These are phyloP conservation scores for Semotilus atromaculatus DNA, from an alignment of 2,797 vertebrate genomes.

Conservation along the genomic window DNA sequence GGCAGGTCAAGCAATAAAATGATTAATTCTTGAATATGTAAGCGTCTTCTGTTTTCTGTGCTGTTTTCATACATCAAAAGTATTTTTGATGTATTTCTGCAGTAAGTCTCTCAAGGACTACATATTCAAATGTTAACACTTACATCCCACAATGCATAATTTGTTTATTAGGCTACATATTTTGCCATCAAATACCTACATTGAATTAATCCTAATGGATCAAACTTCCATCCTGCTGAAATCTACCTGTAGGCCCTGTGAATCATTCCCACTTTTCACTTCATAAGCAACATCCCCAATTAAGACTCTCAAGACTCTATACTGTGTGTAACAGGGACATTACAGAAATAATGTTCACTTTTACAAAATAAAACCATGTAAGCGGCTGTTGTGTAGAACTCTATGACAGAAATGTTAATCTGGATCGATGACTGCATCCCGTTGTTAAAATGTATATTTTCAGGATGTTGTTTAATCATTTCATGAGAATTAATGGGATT, in stretches of 20 bases:
- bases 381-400: neutral
- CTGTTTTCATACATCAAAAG: neutral
- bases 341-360: neutral
- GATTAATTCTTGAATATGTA: constrained; percentile 79
- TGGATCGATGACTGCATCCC: neutral
- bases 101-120: neutral
- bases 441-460: neutral
- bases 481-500: neutral
- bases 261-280: neutral
- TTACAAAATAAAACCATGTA: neutral
- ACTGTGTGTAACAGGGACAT: neutral
- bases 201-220: neutral
- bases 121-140: neutral
- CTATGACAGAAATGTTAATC: neutral
- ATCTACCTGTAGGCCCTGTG: neutral
- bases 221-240: neutral
- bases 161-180: neutral
- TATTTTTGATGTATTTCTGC: neutral
- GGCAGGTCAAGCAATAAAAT: constrained; percentile 91
- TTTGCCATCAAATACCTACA: neutral
- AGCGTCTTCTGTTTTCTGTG: neutral
- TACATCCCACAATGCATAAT: neutral
- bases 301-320: neutral
- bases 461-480: neutral
- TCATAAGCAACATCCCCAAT: neutral